phyloP scores from a whole-genome alignment of 2,113 vertebrate genomes.

The Epinephelus cyanopodus region DNA sequence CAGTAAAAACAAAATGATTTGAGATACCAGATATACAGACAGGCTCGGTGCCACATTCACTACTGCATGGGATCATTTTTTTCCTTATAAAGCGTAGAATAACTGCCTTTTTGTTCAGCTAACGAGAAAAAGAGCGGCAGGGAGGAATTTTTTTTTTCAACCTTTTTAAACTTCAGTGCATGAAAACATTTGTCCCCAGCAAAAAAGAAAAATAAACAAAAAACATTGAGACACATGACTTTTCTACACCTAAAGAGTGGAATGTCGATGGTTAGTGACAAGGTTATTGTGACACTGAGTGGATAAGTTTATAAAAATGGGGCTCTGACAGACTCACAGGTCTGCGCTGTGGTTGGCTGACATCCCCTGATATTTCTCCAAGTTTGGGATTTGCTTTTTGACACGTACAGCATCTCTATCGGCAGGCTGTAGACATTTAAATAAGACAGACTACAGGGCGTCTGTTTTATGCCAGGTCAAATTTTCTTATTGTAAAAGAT shows the following conservation, averaged over 20 bases:
- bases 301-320: neutral
- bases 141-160: constrained; percentile 68
- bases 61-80: constrained; percentile 88
- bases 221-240: constrained; percentile 85
- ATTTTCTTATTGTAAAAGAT: neutral
- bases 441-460: neutral
- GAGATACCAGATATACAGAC: constrained; percentile 99
- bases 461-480: too few relatives aligned
- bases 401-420: neutral
- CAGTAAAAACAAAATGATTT: constrained; percentile 96
- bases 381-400: neutral
- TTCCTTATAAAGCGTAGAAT: constrained; percentile 92
- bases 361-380: neutral
- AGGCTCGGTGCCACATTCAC: constrained; percentile 98
- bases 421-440: neutral
- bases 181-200: constrained; percentile 90
- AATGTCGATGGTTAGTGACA: constrained; percentile 87
- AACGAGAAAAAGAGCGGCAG: constrained; percentile 81
- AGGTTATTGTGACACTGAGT: constrained; percentile 87
- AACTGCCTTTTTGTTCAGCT: constrained; percentile 95
- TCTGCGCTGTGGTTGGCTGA: neutral
- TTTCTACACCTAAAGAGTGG: constrained; percentile 87
- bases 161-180: constrained; percentile 90
- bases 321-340: neutral
- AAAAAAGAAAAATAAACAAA: constrained; percentile 74